Evolutionary conservation across 1,140 invertebrate species (phyloP).

Genomic region (Drosophila ironensis): DNA sequence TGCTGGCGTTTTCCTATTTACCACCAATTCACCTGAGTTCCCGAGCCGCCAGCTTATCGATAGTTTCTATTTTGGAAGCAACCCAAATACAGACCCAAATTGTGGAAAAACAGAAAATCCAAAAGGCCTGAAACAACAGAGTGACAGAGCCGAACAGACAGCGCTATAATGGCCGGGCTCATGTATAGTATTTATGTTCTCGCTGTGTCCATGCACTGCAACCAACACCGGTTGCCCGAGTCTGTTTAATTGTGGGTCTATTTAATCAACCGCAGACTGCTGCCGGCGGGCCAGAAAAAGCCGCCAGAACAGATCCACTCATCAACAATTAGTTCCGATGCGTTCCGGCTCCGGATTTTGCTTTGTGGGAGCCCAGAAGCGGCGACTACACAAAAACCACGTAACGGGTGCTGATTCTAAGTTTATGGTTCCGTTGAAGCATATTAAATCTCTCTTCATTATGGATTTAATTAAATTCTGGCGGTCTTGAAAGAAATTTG

Average conservation of each 20-base stretch:
- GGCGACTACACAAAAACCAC: not conserved
- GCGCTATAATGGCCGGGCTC: conserved; percentile 8
- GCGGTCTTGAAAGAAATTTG: not conserved
- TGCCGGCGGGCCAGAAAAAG: conserved; percentile 13
- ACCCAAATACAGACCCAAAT: conserved; percentile 4
- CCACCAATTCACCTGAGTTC: conserved; percentile 6
- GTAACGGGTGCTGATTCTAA: not conserved
- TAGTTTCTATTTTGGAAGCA: conserved; percentile 56
- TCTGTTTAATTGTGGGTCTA: conserved; percentile 19
- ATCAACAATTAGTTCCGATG: conserved; percentile 58
- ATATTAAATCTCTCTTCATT: no score
- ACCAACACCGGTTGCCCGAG: conserved; percentile 3
- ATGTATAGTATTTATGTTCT: conserved; percentile 1
- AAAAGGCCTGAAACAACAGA: conserved; percentile 19
- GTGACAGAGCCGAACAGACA: conserved; percentile 1
- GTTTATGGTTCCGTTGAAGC: not conserved
- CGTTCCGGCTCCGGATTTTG: conserved; percentile 9
- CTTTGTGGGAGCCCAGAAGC: not conserved
- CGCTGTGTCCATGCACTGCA: conserved; percentile 12
- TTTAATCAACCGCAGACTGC: conserved; percentile 45
- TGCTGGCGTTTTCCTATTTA: not conserved
- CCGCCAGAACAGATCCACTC: conserved; percentile 44
- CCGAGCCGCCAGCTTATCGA: conserved; percentile 50
- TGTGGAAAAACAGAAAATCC: conserved; percentile 8
- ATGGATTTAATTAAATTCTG: not conserved